phyloP scores from a whole-genome alignment of 2,113 vertebrate genomes.

The Petroica traversi region DNA sequence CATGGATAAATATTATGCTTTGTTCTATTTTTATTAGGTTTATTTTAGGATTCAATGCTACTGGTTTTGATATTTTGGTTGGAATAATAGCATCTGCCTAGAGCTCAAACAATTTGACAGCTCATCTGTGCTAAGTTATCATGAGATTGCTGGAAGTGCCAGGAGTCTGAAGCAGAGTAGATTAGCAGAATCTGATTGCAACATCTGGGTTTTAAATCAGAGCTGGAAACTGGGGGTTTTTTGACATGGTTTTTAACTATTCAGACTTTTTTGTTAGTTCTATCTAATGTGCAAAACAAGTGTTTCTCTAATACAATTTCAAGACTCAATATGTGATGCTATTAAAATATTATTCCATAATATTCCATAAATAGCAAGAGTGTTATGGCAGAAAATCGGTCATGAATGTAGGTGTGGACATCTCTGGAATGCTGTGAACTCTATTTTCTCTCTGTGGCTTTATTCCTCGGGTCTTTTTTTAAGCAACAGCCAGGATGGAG shows the following conservation, averaged over 20 bases:
- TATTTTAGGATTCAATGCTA: not conserved
- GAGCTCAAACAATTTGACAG: not conserved
- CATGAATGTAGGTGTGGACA: not conserved
- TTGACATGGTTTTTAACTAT: not conserved
- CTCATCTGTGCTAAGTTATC: not conserved
- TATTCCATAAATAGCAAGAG: not conserved
- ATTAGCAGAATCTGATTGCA: not conserved
- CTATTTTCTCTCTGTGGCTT: not conserved
- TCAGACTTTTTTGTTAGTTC: not conserved
- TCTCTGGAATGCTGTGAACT: not conserved
- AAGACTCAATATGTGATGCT: not conserved
- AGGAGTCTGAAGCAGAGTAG: not conserved
- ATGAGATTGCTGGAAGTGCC: not conserved
- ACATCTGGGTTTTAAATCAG: not conserved
- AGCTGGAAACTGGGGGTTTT: accelerated
- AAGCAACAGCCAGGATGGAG: not conserved
- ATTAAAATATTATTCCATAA: not conserved
- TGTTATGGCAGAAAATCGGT: not conserved
- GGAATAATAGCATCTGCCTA: not conserved
- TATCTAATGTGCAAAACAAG: not conserved
- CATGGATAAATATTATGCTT: not conserved
- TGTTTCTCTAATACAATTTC: not conserved
- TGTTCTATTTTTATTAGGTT: not conserved
- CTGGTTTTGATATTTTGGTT: not conserved
- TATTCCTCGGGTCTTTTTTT: not conserved